phyloP scores from a whole-genome alignment of 2,888 invertebrate genomes.

The Erebia aethiops region DNA sequence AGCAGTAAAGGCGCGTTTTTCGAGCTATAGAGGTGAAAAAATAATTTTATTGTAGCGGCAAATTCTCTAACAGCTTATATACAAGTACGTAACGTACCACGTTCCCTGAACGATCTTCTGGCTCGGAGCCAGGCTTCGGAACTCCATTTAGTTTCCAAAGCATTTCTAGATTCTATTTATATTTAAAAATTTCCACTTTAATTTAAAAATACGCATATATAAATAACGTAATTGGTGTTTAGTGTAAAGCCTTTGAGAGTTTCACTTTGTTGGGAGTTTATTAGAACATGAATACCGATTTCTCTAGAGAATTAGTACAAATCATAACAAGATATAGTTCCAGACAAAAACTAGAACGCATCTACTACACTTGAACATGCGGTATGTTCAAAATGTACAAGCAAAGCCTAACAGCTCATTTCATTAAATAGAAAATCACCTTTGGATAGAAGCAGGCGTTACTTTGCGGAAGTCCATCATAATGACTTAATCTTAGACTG shows the following conservation, averaged over 20 bases:
- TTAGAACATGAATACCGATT: not conserved
- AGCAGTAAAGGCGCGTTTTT: too few species aligned
- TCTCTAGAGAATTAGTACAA: not conserved
- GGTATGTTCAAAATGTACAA: too few species aligned
- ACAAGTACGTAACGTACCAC: slow-evolving; percentile 33
- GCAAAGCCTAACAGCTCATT: too few species aligned
- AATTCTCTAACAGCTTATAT: slow-evolving; percentile 27
- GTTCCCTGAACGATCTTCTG: slow-evolving; percentile 31
- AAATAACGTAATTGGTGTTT: slow-evolving; percentile 21
- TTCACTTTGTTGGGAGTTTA: not conserved
- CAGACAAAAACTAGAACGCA: not conserved
- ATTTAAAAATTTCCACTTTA: slow-evolving; percentile 40
- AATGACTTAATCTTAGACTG: too few species aligned
- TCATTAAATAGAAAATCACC: too few species aligned
- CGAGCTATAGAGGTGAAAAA: not conserved
- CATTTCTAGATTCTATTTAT: slow-evolving; percentile 35
- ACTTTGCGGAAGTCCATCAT: too few species aligned
- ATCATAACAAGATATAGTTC: not conserved
- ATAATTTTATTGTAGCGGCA: slow-evolving; percentile 3
- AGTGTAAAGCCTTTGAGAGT: slow-evolving; percentile 13
- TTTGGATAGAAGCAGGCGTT: too few species aligned
- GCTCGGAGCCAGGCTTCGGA: slow-evolving; percentile 34
- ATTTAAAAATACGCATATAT: slow-evolving; percentile 32
- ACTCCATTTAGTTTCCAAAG: slow-evolving; percentile 37
- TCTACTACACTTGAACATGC: too few species aligned